Conservation (phyloP, 2,888 invertebrate species). For the Metacarcinus magister region DNA sequence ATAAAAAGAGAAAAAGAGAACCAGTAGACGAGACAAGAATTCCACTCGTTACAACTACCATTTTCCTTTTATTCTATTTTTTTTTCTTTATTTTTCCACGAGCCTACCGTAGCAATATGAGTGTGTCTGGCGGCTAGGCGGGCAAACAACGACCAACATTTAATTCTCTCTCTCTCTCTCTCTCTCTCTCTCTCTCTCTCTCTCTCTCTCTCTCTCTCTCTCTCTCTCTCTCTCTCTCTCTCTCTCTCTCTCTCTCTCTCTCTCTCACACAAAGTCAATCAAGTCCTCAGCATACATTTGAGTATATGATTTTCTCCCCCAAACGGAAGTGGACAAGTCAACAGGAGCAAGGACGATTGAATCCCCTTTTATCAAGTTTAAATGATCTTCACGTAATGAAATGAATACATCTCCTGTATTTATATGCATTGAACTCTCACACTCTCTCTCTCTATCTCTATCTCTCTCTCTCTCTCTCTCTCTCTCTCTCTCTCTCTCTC, state of each 20-base stretch:
- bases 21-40: too few species aligned
- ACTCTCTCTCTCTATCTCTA: too few species aligned
- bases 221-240: conserved; percentile 50
- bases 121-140: neutral
- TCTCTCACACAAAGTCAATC: too few species aligned
- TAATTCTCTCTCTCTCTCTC: neutral
- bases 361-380: neutral
- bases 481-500: too few species aligned
- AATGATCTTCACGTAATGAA: neutral
- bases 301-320: too few species aligned
- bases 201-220: conserved; percentile 53
- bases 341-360: too few species aligned
- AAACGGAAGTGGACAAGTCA: too few species aligned
- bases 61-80: neutral
- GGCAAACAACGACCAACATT: neutral
- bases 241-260: too few species aligned
- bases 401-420: too few species aligned
- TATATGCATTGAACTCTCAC: neutral
- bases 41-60: too few species aligned
- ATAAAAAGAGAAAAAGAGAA: neutral
- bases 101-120: too few species aligned
- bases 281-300: too few species aligned
- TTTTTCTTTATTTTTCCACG: neutral
- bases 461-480: neutral
- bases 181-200: conserved; percentile 53